Percentiles rank a stretch among this genome's conserved stretches.
Evolutionary conservation across 2,797 vertebrate species (phyloP).

Genomic region (Onychomys torridus): DNA sequence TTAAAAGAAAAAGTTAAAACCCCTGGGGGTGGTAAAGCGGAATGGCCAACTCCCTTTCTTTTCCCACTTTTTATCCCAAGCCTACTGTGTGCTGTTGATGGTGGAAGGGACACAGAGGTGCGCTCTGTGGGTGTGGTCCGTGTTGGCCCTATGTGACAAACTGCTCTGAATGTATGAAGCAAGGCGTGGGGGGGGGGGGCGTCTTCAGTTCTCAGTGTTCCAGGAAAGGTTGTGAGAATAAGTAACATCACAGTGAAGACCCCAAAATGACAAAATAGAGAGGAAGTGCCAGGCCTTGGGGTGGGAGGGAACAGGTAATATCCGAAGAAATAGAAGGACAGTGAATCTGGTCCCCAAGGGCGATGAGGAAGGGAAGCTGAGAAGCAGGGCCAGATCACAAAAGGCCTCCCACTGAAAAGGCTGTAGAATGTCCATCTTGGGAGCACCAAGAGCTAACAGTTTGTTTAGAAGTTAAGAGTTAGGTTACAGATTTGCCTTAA

Average conservation of each 20-base stretch:
- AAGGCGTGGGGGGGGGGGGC: not conserved
- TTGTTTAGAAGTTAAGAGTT: not conserved
- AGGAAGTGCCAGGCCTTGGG: not conserved
- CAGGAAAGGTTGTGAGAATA: not conserved
- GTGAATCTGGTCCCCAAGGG: not conserved
- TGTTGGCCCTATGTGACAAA: not conserved
- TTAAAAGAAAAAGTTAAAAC: constrained; percentile 56
- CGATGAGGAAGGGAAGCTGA: not conserved
- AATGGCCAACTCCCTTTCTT: not conserved
- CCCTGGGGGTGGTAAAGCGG: not conserved
- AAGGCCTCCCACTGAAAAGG: not conserved
- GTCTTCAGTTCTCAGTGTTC: not conserved
- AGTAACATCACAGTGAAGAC: not conserved
- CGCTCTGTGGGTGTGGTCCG: not conserved
- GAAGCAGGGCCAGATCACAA: not conserved
- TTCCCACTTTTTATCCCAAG: not conserved
- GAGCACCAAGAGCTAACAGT: not conserved
- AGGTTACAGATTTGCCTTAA: not conserved
- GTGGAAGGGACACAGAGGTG: not conserved
- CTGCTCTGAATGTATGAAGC: not conserved
- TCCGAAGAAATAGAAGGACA: not conserved
- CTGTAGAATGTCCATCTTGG: not conserved
- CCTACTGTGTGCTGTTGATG: not conserved
- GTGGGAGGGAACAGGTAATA: not conserved
- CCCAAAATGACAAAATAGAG: not conserved